These are phyloP conservation scores for Platypus cylindrus DNA, from an alignment of 2,888 invertebrate genomes.

Conservation along the genomic window DNA sequence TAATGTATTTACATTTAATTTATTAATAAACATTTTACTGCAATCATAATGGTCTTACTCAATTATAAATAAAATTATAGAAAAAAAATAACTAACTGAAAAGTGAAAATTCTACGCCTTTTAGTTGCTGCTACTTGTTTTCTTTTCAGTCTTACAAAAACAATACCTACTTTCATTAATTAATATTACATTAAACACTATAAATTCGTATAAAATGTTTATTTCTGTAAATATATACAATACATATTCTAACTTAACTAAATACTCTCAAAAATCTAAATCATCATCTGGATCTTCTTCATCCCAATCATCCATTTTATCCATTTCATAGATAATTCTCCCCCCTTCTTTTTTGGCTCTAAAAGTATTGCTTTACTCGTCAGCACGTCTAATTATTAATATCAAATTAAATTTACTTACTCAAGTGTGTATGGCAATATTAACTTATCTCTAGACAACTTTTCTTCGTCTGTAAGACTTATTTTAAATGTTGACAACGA, in stretches of 20 bases:
- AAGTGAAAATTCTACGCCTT: conserved; percentile 3
- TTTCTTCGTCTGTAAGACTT: conserved; percentile 47
- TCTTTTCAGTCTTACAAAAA: too few relatives aligned
- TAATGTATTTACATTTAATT: too few relatives aligned
- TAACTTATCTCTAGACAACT: conserved; percentile 39
- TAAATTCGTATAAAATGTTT: too few relatives aligned
- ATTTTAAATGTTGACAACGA: conserved; percentile 51
- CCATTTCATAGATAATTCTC: conserved; percentile 62
- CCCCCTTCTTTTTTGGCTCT: conserved; percentile 27
- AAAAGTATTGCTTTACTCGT: conserved; percentile 1
- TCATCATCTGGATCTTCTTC: conserved; percentile 84
- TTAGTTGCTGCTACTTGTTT: too few relatives aligned
- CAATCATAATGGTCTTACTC: too few relatives aligned
- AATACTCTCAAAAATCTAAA: conserved; percentile 59
- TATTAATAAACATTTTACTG: too few relatives aligned
- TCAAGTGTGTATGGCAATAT: conserved; percentile 46
- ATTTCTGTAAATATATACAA: too few relatives aligned
- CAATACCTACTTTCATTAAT: too few relatives aligned
- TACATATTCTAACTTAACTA: too few relatives aligned
- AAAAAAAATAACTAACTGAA: conserved; percentile 1
- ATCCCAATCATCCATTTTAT: conserved; percentile 70
- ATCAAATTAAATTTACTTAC: conserved; percentile 25
- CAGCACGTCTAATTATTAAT: conserved; percentile 1
- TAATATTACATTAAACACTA: too few relatives aligned
- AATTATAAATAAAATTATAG: too few relatives aligned